These are phyloP conservation scores for cat (Felis catus) DNA, from an alignment of 2,113 vertebrate species.

Conservation along the genomic window F.catus_Fca126_mat1.0 CM031416.1:91842501-91843000, in stretches of 20 bases:
- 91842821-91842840: no score
- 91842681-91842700: not conserved
- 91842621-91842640: not conserved
- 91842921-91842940: no score
- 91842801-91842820: no score
- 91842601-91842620: not conserved
- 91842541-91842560: not conserved
- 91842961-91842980: fast-evolving
- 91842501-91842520: not conserved
- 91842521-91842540: not conserved
- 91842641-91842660: not conserved
- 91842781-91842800: no score
- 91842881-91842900: no score
- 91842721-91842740: not conserved
- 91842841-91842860: no score
- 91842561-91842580: not conserved
- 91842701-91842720: not conserved
- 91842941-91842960: no score
- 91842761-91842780: no score
- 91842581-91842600: not conserved
- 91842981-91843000: not conserved
- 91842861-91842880: no score
- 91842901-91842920: no score
- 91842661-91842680: not conserved
- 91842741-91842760: no score